phyloP scores from a whole-genome alignment of 1,140 invertebrate species.

The Vanessa atalanta region DNA sequence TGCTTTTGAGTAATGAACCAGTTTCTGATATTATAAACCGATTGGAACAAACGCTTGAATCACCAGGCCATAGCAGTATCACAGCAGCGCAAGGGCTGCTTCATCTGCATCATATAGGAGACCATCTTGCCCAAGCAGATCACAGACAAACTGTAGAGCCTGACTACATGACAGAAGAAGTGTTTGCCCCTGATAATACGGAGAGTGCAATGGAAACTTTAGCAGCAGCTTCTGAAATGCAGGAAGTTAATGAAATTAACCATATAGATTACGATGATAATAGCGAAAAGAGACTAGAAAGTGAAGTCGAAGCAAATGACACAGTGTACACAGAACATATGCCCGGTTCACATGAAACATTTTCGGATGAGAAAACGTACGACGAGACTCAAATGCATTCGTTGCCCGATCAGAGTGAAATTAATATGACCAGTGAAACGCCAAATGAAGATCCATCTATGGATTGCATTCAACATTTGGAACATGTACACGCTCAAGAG shows the following conservation, averaged over 20 bases:
- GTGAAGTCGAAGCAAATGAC: constrained; percentile 46
- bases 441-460: constrained; percentile 30
- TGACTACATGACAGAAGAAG: constrained; percentile 58
- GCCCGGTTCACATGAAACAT: constrained; percentile 61
- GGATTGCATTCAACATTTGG: constrained; percentile 17
- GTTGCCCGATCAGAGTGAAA: constrained; percentile 64
- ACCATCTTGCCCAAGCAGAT: constrained; percentile 62
- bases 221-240: constrained; percentile 45
- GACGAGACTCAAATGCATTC: constrained; percentile 48
- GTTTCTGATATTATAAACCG: constrained; percentile 82
- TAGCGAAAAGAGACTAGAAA: constrained; percentile 62
- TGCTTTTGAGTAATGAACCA: constrained; percentile 75
- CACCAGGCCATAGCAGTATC: constrained; percentile 72
- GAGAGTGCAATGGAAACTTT: constrained; percentile 58
- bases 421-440: constrained; percentile 46
- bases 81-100: constrained; percentile 73
- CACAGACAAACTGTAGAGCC: constrained; percentile 50
- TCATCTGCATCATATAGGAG: constrained; percentile 78
- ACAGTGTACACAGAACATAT: constrained; percentile 60
- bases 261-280: constrained; percentile 58
- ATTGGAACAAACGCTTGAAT: constrained; percentile 80
- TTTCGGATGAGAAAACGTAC: constrained; percentile 46
- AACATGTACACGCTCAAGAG: constrained; percentile 33
- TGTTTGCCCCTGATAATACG: constrained; percentile 52
- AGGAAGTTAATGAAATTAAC: constrained; percentile 52